These are phyloP conservation scores for Alsophila aescularia DNA, from an alignment of 2,888 invertebrate genomes.

Conservation along the genomic window DNA sequence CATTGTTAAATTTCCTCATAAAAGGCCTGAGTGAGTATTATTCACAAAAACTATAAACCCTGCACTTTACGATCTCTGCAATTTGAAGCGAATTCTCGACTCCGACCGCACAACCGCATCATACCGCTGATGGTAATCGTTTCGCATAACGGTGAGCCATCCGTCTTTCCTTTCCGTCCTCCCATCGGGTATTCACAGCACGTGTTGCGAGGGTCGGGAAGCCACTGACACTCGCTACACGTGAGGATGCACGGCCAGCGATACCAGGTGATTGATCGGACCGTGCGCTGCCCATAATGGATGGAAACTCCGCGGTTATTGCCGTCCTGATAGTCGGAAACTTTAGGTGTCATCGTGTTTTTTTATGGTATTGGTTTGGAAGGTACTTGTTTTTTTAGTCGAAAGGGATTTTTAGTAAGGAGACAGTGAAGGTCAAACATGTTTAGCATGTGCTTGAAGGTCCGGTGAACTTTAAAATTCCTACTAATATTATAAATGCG, in stretches of 20 bases:
- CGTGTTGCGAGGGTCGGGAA: conserved; percentile 9
- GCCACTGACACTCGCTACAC: conserved; percentile 20
- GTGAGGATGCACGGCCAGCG: conserved; percentile 4
- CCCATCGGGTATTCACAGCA: conserved; percentile 30
- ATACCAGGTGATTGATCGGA: conserved; percentile 18
- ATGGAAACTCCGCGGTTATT: conserved; percentile 6
- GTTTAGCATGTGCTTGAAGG: too few species aligned
- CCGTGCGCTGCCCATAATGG: conserved; percentile 19
- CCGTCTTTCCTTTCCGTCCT: conserved; percentile 29
- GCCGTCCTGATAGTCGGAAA: background rate
- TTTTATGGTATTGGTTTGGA: too few species aligned
- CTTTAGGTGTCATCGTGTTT: conserved; percentile 18
- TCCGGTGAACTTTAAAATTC: too few species aligned
- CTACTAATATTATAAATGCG: too few species aligned
- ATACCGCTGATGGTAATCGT: conserved; percentile 10
- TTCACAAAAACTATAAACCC: background rate
- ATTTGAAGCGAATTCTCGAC: conserved; percentile 5
- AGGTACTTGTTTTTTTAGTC: background rate
- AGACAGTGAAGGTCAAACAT: too few species aligned
- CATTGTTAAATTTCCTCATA: background rate
- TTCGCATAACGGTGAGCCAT: conserved; percentile 28
- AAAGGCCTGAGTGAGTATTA: background rate
- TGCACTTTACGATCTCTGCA: background rate
- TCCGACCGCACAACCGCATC: background rate
- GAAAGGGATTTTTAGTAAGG: conserved; percentile 13